phyloP scores from a whole-genome alignment of 2,888 invertebrate species.

The Pomacea canaliculata region DNA sequence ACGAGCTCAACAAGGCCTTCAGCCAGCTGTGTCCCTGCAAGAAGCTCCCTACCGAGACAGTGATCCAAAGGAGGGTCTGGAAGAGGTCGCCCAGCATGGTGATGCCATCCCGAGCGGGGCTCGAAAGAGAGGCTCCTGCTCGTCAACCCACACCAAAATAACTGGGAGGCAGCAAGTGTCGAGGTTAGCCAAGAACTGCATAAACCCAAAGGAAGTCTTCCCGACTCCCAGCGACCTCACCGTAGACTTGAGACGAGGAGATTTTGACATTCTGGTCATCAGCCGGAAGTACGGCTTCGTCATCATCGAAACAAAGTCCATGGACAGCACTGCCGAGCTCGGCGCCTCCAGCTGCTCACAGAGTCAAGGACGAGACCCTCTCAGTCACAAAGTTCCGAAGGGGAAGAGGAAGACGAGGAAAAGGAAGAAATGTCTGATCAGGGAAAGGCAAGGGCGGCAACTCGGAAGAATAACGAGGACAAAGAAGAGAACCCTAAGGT shows the following conservation, averaged over 20 bases:
- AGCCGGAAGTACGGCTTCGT: constrained; percentile 2
- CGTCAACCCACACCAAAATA: too few species aligned
- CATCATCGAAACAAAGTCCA: background rate
- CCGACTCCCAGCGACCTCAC: background rate
- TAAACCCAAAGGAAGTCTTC: background rate
- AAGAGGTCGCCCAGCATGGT: too few species aligned
- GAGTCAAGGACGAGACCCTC: too few species aligned
- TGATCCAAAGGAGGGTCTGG: too few species aligned
- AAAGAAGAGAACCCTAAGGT: background rate
- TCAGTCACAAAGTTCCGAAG: background rate
- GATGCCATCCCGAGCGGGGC: too few species aligned
- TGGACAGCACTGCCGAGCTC: background rate
- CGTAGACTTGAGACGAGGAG: background rate
- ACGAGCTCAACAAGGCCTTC: background rate
- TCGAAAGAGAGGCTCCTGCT: too few species aligned
- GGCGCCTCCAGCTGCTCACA: too few species aligned
- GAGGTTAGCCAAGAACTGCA: background rate
- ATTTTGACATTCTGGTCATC: background rate
- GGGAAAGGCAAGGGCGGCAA: background rate
- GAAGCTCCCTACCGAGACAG: too few species aligned
- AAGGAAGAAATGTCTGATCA: background rate
- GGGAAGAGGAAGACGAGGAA: constrained; percentile 2
- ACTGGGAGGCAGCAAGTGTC: too few species aligned
- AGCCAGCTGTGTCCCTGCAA: too few species aligned
- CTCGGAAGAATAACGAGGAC: background rate